Evolutionary conservation across 2,888 invertebrate genomes (phyloP).

Genomic region (Phymatocera aterrima): DNA sequence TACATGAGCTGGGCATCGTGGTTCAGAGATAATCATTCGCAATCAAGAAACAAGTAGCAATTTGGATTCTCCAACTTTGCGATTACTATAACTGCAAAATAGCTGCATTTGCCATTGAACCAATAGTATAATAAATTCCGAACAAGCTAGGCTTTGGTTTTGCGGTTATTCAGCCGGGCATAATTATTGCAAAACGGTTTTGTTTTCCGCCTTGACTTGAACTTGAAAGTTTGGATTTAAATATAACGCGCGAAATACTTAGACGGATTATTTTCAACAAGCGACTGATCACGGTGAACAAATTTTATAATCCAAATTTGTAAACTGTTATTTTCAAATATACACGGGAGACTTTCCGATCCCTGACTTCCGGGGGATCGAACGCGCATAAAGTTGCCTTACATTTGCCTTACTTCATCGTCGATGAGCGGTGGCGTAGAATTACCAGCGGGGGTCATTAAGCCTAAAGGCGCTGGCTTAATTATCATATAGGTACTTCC

Average conservation of each 20-base stretch:
- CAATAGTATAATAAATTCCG: no score
- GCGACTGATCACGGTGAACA: background rate
- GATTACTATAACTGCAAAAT: no score
- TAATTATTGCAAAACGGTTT: no score
- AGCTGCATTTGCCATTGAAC: no score
- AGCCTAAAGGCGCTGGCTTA: constrained; percentile 29
- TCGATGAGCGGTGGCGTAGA: constrained; percentile 25
- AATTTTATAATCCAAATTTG: constrained; percentile 7
- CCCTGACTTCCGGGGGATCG: constrained; percentile 26
- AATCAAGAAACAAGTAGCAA: background rate
- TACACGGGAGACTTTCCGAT: constrained; percentile 2
- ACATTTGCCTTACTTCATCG: constrained; percentile 27
- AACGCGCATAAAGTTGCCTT: constrained; percentile 30
- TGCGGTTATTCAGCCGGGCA: no score
- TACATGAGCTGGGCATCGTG: background rate
- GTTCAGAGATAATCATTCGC: background rate
- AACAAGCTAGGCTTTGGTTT: no score
- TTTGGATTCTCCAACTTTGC: no score
- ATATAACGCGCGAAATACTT: no score
- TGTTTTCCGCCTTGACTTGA: no score
- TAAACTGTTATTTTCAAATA: constrained; percentile 1
- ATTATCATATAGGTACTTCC: constrained; percentile 32
- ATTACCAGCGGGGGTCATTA: constrained; percentile 41
- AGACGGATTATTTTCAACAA: background rate
- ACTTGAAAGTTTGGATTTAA: no score